Conservation (phyloP, 2,797 vertebrate genomes). For the Melanogrammus aeglefinus region DNA sequence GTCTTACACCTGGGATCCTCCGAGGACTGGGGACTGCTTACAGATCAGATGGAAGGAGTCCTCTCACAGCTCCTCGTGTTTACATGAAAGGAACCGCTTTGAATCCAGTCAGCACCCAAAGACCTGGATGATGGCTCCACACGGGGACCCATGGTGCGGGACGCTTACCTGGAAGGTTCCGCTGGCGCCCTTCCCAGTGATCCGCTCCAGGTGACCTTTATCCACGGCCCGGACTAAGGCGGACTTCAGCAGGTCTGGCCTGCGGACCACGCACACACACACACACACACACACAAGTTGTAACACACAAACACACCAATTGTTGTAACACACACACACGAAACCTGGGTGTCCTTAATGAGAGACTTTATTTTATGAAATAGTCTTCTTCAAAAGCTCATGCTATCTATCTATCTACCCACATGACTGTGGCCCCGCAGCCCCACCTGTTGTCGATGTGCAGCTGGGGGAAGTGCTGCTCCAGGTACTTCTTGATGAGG, state of each 20-base stretch:
- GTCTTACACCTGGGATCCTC: background rate
- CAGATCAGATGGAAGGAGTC: too few species aligned
- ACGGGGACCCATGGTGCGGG: background rate
- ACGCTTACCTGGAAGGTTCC: constrained; percentile 93
- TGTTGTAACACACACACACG: too few species aligned
- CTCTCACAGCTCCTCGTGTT: too few species aligned
- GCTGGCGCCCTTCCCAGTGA: constrained; percentile 94
- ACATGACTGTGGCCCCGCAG: too few species aligned
- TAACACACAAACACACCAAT: too few species aligned
- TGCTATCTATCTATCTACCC: too few species aligned
- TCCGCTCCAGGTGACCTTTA: constrained; percentile 91
- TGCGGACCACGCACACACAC: constrained; percentile 44
- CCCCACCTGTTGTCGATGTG: constrained; percentile 74
- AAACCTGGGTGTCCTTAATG: too few species aligned
- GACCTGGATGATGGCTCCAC: background rate
- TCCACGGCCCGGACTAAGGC: constrained; percentile 92
- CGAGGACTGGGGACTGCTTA: background rate
- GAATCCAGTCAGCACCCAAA: background rate
- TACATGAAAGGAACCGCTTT: too few species aligned
- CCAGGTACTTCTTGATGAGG: constrained; percentile 95
- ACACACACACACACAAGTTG: too few species aligned
- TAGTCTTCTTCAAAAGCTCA: too few species aligned
- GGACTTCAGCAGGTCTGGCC: constrained; percentile 90
- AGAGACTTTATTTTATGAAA: too few species aligned
- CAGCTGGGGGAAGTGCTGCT: constrained; percentile 93